Evolutionary conservation across 2,113 vertebrate species (phyloP).

Genomic region (Barbus barbus): DNA sequence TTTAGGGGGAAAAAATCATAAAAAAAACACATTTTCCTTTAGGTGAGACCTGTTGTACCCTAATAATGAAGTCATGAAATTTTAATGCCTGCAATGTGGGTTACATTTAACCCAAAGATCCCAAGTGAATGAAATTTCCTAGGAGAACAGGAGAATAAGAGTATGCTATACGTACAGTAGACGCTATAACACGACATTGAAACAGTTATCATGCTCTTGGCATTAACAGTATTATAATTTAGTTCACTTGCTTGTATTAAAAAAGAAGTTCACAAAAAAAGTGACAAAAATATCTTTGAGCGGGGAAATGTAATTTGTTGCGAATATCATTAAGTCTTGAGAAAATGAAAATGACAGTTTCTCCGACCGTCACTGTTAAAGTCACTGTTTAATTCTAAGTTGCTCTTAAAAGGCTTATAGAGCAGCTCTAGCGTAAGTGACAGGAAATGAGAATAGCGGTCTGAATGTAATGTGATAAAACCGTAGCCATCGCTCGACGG

Average conservation of each 20-base stretch:
- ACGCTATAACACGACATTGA: not conserved
- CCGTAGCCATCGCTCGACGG: not conserved
- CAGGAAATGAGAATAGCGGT: conserved; percentile 27
- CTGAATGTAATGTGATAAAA: conserved; percentile 39
- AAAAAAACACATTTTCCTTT: too few relatives aligned
- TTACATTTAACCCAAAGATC: conserved; percentile 7
- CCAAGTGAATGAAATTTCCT: not conserved
- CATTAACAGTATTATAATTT: conserved; percentile 8
- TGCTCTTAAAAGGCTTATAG: conserved; percentile 28
- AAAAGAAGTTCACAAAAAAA: not conserved
- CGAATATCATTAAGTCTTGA: conserved; percentile 10
- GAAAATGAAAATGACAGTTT: conserved; percentile 23
- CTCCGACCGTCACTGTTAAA: not conserved
- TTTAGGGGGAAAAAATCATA: not conserved
- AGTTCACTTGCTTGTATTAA: not conserved
- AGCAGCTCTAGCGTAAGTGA: conserved; percentile 21
- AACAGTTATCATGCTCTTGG: conserved; percentile 2
- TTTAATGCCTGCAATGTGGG: not conserved
- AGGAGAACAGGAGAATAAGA: not conserved
- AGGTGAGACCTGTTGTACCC: not conserved
- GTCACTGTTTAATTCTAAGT: conserved; percentile 17
- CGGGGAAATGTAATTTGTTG: conserved; percentile 20
- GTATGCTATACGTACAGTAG: not conserved
- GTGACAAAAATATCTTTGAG: conserved; percentile 2
- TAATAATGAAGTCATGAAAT: conserved; percentile 1